Percentiles rank a stretch among this genome's conserved stretches.
These are phyloP conservation scores for Megaceryle maxima DNA, from an alignment of 2,113 vertebrate genomes.

Conservation along the genomic window DNA sequence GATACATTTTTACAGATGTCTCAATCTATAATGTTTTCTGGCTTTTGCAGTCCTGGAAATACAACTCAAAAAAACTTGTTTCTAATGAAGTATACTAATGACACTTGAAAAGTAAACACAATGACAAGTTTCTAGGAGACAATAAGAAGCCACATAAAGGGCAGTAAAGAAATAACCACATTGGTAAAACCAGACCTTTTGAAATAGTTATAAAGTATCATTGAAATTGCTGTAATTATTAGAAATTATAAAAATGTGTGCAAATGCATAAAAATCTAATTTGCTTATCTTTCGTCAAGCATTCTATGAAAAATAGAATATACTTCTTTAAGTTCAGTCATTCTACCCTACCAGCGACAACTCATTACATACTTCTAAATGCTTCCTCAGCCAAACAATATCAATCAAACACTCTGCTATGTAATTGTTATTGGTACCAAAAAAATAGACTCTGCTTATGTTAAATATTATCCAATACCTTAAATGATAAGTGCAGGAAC, in stretches of 20 bases:
- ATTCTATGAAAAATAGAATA: background rate
- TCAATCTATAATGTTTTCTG: background rate
- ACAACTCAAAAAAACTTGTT: background rate
- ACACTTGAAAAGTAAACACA: background rate
- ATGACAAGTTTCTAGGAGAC: background rate
- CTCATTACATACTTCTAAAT: background rate
- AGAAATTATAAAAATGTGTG: background rate
- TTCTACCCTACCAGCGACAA: background rate
- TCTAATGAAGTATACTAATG: background rate
- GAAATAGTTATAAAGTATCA: background rate
- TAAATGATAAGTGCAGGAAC: background rate
- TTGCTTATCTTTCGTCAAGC: background rate
- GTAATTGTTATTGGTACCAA: background rate
- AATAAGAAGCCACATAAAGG: background rate
- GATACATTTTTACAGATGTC: background rate
- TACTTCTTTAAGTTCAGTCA: background rate
- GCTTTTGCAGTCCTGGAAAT: background rate
- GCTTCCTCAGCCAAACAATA: background rate
- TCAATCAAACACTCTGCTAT: background rate
- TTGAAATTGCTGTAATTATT: background rate
- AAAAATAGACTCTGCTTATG: background rate
- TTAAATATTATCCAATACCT: background rate
- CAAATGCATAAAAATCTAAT: background rate
- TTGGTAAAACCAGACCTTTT: background rate
- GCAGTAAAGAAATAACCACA: background rate